A percentile compares a stretch with the other conserved stretches of the same genome.
Conservation (phyloP, 2,797 vertebrate species). For the Graptemys geographica region DNA sequence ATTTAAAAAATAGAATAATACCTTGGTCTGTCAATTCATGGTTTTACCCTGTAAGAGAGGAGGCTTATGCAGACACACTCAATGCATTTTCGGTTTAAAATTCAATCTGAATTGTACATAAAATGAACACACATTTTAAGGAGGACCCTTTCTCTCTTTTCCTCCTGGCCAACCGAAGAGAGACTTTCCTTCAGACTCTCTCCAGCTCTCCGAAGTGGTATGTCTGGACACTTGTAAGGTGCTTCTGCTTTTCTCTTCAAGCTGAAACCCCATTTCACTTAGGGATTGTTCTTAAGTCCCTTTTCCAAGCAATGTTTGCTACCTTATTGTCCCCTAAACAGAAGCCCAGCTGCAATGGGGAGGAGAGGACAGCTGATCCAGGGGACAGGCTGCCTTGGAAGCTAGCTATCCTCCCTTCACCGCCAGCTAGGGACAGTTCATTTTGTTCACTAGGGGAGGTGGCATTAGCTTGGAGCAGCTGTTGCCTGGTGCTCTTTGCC, state of each 20-base stretch:
- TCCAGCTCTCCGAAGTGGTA: rapidly evolving
- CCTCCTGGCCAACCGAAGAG: background rate
- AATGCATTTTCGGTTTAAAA: background rate
- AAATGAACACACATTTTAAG: background rate
- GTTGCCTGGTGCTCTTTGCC: slow-evolving; percentile 38
- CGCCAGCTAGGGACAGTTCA: background rate
- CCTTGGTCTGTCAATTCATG: background rate
- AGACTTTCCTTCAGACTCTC: background rate
- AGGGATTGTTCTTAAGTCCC: rapidly evolving
- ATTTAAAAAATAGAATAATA: slow-evolving; percentile 38
- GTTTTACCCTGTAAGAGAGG: background rate
- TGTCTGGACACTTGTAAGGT: background rate
- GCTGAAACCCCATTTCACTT: background rate
- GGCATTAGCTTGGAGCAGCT: slow-evolving; percentile 51
- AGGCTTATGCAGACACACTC: background rate
- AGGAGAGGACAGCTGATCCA: background rate
- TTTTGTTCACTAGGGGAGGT: background rate
- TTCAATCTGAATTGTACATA: slow-evolving; percentile 2
- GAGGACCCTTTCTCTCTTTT: background rate
- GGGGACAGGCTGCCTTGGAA: rapidly evolving
- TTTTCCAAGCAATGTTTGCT: background rate
- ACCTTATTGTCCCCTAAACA: background rate
- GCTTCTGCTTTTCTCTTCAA: rapidly evolving
- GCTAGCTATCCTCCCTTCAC: background rate
- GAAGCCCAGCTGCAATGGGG: background rate